phyloP scores from a whole-genome alignment of 2,113 vertebrate species.

The Tichodroma muraria region DNA sequence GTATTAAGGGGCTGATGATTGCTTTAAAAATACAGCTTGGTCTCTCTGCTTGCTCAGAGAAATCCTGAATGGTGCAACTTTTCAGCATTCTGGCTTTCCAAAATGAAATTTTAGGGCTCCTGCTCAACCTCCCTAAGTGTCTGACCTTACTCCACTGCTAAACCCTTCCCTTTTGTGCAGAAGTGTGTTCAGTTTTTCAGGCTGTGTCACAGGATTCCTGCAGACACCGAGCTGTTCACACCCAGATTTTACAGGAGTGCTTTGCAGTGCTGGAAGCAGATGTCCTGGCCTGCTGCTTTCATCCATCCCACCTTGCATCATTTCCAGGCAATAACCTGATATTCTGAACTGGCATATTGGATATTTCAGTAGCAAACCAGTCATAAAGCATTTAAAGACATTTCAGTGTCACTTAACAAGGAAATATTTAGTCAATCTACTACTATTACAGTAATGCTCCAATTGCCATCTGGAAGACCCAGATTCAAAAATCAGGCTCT shows the following conservation, averaged over 20 bases:
- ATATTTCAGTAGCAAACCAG: neutral
- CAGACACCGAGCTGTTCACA: neutral
- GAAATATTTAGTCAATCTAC: conserved; percentile 48
- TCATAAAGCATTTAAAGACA: conserved; percentile 28
- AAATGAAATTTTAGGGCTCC: neutral
- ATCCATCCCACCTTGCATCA: conserved; percentile 26
- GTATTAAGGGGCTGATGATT: neutral
- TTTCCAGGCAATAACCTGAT: conserved; percentile 45
- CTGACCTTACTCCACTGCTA: neutral
- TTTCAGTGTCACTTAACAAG: conserved; percentile 44
- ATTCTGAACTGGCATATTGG: neutral
- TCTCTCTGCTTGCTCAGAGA: neutral
- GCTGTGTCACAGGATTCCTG: neutral
- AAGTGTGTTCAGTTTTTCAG: neutral
- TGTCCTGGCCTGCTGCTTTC: conserved; percentile 1
- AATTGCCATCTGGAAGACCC: conserved; percentile 45
- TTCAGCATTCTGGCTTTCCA: neutral
- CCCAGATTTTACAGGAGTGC: neutral
- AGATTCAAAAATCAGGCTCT: conserved; percentile 42
- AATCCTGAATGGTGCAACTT: neutral
- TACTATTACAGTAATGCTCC: neutral
- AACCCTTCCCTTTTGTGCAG: neutral
- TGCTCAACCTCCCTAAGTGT: neutral
- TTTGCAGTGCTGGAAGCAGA: conserved; percentile 14
- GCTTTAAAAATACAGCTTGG: neutral